Evolutionary conservation across 2,888 invertebrate genomes (phyloP), one percentile per base, ranked within the genome.

Genomic region (Phalera bucephala): DNA sequence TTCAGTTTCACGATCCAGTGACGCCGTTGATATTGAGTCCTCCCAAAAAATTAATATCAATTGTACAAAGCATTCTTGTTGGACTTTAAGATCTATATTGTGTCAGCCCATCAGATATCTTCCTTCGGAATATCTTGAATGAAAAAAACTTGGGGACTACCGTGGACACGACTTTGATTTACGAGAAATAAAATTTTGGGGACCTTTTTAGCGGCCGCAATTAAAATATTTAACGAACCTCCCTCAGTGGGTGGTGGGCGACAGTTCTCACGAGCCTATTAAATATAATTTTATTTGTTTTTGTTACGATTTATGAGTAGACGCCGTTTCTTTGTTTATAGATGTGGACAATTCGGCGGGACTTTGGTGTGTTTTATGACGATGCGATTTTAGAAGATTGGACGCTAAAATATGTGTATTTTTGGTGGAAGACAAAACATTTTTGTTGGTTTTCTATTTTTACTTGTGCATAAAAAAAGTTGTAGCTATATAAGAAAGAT

Each of bases 181-280:
- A 89, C 76, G 84, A 65, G 57, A 64, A 75, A 87, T 89, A 84
- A 83, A 84, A 77, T 60, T 77, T 73, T 57, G 72, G 59, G 80
- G 78, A 67, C 72, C 76, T 76, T 85, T 84, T 85, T 82, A 83
- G 85, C 82, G 80, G 71, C 27, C 69, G 72, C 84, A 88, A 87
- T 89, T 88, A 89, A 88, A 89, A 88, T 87, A 80, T 82, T 81
- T 85, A 80, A 86, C 78, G 78, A 81, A 77, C 67, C 64, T 56
- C 67, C 66, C 88, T 45, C 88, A 82, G 88, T 88, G 87, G 89
- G 88, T 87, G 88, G 88, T 80, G 72, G 78, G 78, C 82, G 87
- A 89, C 89, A 87, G 78, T 88, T 89, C 87, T 87, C 87, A 88
- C 89, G 78, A 83, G 72, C 70, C 86, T 83, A 88, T 89, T 88